phyloP scores from a whole-genome alignment of 2,888 invertebrate genomes.

The Cetonia aurata region DNA sequence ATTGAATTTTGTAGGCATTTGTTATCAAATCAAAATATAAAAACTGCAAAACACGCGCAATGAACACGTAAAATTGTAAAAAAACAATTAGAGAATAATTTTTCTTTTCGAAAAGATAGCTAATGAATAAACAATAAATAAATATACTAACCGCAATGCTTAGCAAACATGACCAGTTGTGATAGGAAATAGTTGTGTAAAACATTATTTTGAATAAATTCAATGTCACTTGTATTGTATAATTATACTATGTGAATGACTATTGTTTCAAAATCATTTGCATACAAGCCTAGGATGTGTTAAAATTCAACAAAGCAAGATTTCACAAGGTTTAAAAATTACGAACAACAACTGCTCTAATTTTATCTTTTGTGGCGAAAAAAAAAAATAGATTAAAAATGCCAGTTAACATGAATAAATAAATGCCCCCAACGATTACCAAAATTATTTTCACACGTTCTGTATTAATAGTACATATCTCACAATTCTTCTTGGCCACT shows the following conservation, averaged over 20 bases:
- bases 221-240: conserved; percentile 25
- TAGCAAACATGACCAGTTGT: not conserved
- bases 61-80: no score
- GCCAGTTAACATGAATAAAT: not conserved
- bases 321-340: conserved; percentile 11
- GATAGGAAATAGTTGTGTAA: conserved; percentile 29
- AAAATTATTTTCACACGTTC: conserved; percentile 1
- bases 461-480: not conserved
- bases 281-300: conserved; percentile 18
- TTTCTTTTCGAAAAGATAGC: no score
- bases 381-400: not conserved
- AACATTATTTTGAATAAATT: conserved; percentile 19
- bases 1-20: no score
- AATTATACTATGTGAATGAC: conserved; percentile 1
- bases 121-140: no score
- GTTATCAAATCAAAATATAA: no score
- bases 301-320: conserved; percentile 12
- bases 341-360: no score
- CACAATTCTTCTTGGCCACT: not conserved
- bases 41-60: no score
- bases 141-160: no score
- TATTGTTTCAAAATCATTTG: conserved; percentile 22
- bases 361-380: not conserved
- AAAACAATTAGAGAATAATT: no score
- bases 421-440: not conserved